Evolutionary conservation across 2,113 vertebrate species (phyloP), one percentile per base, ranked within the genome.

Genomic region (Podiceps cristatus): DNA sequence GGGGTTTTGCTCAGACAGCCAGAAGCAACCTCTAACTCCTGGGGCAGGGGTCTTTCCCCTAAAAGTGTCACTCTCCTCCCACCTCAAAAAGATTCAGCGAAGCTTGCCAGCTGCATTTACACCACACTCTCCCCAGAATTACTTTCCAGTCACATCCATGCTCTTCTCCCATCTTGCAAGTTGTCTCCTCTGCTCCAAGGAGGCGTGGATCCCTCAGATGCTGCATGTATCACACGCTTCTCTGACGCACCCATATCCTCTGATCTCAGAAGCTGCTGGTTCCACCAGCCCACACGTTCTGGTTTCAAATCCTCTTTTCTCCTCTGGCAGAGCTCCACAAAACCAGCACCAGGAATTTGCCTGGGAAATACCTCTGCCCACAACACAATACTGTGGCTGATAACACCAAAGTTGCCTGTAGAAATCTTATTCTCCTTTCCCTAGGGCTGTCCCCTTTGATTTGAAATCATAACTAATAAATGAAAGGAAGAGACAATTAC

Each of bases 401-500:
- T 49, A 89, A 81, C 47, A 90, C 49, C 16, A 19, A 49, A 80
- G 55, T 2, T 71, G 50, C 68, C 84, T 49, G 63, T 4, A 77
- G 44, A 80, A 94, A 81, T 71, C 25, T 52, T 75, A 15, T 11
- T 84, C 73, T 81, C 75, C 27, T 81, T 40, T 85, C 69, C 56
- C 80, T 49, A 25, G n/a, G 64, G 72, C 86, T 74, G 72, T 44
- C 86, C 69, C 79, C 74, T 94, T 52, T 78, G 68, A 52, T 93
- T 81, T 78, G 47, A 56, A 86, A 84, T 67, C 60, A 47, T 7
- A 74, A 67, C 15, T 27, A 80, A 31, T 31, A 91, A 52, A 56
- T 67, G 56, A 77, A 95, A 88, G 82, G 86, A 93, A 93, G 68
- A 58, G 76, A 71, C 55, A 87, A 78, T 52, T 66, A 72, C 52